Base-by-base conservation (phyloP, 2,888 invertebrate species). In the Limenitis camilla region DNA sequence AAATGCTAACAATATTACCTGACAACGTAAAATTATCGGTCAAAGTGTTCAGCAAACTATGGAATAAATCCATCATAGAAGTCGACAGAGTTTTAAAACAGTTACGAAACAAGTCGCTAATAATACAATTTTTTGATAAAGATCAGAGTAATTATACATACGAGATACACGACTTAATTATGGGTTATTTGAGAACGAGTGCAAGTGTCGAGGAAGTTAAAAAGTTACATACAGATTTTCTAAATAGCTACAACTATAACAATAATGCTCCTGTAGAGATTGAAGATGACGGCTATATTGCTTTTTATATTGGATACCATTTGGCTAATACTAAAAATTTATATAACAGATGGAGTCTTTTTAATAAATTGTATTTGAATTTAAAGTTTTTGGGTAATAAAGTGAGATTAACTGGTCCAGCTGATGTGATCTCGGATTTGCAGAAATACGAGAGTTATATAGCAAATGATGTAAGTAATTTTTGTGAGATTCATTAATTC, bases 251-350 rank as follows among this genome's bases (percentile, higher is more conserved):
- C 66, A 68, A 81, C 9, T 81, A 81, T 55, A 75, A 88, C 0
- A 72, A 77, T 6, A 84, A 89, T 61, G 88, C 88, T 0, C 77
- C 86, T 29, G 82, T 90, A 1, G 88, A 90, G 52, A 84, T 94
- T 11, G 90, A 91, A 0, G 88, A 92, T 57, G 93, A 94, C 67
- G 92, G 92, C 43, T 94, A 94, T 66, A 92, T 93, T 63, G 91
- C 90, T 8, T 92, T 89, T 33, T 93, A 92, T 66, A 88, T 94
- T 45, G 93, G 92, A 6, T 91, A 93, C 66, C 94, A 94, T 73
- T 80, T 94, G 53, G 81, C 88, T 53, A 66, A 79, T 30, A 91
- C 92, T 2, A 72, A 82, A 30, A 77, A 86, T 63, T 60, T 66
- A 19, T 73, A 77, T 39, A 76, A 82, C 38, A 76, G 71, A 52